These are phyloP conservation scores for Penelope pileata DNA, from an alignment of 2,113 vertebrate genomes.

Conservation along the genomic window DNA sequence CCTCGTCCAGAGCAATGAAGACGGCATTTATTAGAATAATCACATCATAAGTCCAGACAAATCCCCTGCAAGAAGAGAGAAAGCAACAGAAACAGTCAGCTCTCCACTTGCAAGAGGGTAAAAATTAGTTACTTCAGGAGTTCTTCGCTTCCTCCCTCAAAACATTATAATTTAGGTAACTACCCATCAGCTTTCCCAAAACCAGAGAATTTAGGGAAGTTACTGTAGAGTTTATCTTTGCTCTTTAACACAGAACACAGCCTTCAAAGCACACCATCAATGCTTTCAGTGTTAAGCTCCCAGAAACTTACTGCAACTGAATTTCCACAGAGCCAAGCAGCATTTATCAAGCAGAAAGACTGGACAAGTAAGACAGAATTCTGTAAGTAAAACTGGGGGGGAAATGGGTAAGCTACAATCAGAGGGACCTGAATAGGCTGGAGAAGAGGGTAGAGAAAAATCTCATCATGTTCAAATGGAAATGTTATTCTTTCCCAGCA, in stretches of 20 bases:
- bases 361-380: neutral
- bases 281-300: neutral
- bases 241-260: neutral
- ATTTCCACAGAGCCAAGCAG: neutral
- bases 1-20: slow-evolving; percentile 93
- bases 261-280: neutral
- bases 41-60: slow-evolving; percentile 85
- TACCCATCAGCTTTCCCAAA: neutral
- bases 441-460: neutral
- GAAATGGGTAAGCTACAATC: neutral
- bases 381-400: neutral
- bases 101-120: neutral
- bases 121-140: neutral
- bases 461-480: neutral
- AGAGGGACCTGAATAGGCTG: neutral
- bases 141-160: neutral
- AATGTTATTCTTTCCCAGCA: too few relatives aligned
- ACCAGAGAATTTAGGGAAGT: neutral
- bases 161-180: neutral
- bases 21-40: slow-evolving; percentile 91
- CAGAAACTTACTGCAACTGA: neutral
- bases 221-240: neutral
- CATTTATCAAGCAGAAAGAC: neutral
- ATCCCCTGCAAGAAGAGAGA: slow-evolving; percentile 64
- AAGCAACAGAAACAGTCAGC: neutral